Percentiles rank a stretch among this genome's conserved stretches.
These are phyloP conservation scores for Caenorhabditis imperialis DNA, from an alignment of 2,888 invertebrate genomes.

Conservation along the genomic window DNA sequence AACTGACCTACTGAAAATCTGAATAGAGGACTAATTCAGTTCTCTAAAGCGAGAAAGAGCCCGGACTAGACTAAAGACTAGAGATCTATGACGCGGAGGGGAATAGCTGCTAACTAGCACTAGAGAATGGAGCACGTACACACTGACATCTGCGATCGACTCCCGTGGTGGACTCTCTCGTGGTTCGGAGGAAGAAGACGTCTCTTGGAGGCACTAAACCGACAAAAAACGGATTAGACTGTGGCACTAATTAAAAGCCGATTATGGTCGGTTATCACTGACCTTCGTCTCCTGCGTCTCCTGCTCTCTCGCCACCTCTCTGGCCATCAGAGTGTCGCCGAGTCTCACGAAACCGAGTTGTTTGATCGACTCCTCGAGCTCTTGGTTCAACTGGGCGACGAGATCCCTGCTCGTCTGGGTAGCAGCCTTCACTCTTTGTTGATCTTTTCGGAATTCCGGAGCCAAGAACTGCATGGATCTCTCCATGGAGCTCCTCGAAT, in stretches of 20 bases:
- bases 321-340: constrained; percentile 27
- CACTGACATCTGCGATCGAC: constrained; percentile 6
- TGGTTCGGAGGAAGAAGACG: background rate
- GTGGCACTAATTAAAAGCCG: background rate
- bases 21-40: background rate
- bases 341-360: constrained; percentile 24
- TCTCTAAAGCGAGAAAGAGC: constrained; percentile 17
- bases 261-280: constrained; percentile 8
- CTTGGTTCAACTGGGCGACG: constrained; percentile 15
- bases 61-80: background rate
- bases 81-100: background rate
- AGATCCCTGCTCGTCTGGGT: constrained; percentile 7
- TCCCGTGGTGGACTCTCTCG: background rate
- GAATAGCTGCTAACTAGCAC: background rate
- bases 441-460: constrained; percentile 26
- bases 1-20: too few species aligned
- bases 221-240: background rate
- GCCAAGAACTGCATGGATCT: constrained; percentile 30
- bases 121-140: constrained; percentile 13
- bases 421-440: constrained; percentile 17
- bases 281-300: constrained; percentile 1
- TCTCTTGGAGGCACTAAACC: too few species aligned
- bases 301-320: background rate
- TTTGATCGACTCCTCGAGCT: constrained; percentile 11
- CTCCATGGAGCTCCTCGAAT: constrained; percentile 21